A percentile compares a stretch with the other conserved stretches of the same genome.
These are phyloP conservation scores for Pseudomyrmex flavicornis DNA, from an alignment of 1,140 invertebrate genomes.

Conservation along the genomic window DNA sequence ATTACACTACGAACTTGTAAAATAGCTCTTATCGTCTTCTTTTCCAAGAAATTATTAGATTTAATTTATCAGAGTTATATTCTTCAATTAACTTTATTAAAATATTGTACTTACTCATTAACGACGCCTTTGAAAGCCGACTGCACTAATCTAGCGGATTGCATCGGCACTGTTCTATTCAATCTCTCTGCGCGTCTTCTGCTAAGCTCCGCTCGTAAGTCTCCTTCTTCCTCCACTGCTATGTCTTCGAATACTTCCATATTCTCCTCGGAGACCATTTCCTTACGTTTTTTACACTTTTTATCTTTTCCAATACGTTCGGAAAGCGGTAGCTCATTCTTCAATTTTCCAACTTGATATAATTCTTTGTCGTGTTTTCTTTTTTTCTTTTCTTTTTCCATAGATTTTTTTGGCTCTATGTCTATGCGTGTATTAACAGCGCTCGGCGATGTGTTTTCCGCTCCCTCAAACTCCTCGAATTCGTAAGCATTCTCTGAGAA, in stretches of 20 bases:
- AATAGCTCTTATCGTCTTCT: too few relatives aligned
- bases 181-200: constrained; percentile 81
- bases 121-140: constrained; percentile 84
- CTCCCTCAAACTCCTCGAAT: constrained; percentile 72
- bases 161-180: constrained; percentile 78
- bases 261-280: constrained; percentile 64
- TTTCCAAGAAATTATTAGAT: too few relatives aligned
- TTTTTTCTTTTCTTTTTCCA: constrained; percentile 79
- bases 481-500: constrained; percentile 72
- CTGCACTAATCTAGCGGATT: constrained; percentile 82
- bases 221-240: constrained; percentile 79
- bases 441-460: constrained; percentile 63
- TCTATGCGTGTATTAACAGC: constrained; percentile 68
- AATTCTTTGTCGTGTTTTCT: constrained; percentile 83
- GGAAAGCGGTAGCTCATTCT: constrained; percentile 76
- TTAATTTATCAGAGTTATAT: too few relatives aligned
- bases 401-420: constrained; percentile 67
- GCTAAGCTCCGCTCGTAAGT: constrained; percentile 80
- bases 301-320: constrained; percentile 81
- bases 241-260: constrained; percentile 75
- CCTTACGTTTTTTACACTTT: constrained; percentile 78
- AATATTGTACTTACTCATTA: constrained; percentile 78
- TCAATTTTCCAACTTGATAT: constrained; percentile 81
- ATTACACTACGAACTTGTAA: too few relatives aligned
- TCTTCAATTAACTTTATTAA: too few relatives aligned